These are phyloP conservation scores for Dasyprocta punctata DNA, from an alignment of 2,113 vertebrate species.

Conservation along the genomic window DNA sequence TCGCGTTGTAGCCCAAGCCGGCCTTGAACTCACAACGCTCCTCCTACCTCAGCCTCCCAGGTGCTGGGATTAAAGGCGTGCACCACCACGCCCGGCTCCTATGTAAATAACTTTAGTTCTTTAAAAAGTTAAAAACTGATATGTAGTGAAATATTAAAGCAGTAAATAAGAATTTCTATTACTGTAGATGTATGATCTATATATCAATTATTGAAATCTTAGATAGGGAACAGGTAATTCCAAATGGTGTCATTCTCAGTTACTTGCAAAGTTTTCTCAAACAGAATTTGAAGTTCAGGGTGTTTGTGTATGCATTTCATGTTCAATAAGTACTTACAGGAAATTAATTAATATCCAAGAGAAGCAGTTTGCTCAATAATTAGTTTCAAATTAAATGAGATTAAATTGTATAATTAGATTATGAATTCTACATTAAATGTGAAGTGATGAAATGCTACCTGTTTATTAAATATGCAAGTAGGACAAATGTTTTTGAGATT, in stretches of 20 bases:
- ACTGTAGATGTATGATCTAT: background rate
- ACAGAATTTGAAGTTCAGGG: background rate
- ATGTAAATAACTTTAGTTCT: too few relatives aligned
- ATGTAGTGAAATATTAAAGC: background rate
- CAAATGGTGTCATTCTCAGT: background rate
- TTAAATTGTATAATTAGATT: slow-evolving; percentile 31
- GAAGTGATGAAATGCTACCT: background rate
- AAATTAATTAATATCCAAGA: slow-evolving; percentile 47
- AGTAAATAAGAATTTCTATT: background rate
- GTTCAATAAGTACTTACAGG: background rate
- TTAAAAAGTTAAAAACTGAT: background rate
- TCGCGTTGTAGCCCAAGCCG: too few relatives aligned
- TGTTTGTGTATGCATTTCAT: background rate
- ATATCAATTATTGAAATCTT: background rate
- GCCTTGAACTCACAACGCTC: too few relatives aligned
- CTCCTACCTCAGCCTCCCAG: too few relatives aligned
- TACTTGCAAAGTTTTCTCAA: background rate
- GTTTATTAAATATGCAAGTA: background rate
- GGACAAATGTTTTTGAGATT: background rate
- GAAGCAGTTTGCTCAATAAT: slow-evolving; percentile 3
- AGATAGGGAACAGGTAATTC: background rate
- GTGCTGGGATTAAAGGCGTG: too few relatives aligned
- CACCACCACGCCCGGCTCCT: too few relatives aligned
- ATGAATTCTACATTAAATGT: slow-evolving; percentile 26
- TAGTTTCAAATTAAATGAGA: slow-evolving; percentile 1